These are phyloP conservation scores for Chloropsis cyanopogon DNA, from an alignment of 2,113 vertebrate genomes.

Conservation along the genomic window DNA sequence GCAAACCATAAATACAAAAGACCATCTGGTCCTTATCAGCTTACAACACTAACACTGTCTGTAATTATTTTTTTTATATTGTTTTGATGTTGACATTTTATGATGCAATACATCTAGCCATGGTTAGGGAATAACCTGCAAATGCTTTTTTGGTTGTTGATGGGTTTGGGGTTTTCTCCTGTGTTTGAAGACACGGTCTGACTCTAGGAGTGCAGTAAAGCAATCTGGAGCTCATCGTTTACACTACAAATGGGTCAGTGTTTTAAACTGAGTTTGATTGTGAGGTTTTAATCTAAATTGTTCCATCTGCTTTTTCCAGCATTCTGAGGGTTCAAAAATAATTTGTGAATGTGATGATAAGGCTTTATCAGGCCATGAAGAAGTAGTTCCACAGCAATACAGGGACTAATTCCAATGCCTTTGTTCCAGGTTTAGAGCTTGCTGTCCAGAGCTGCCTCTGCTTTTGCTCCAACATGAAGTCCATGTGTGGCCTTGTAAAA, in stretches of 20 bases:
- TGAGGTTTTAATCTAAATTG: background rate
- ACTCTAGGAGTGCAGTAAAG: background rate
- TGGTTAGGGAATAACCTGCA: constrained; percentile 69
- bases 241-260: background rate
- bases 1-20: constrained; percentile 81
- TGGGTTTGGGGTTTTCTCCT: background rate
- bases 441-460: background rate
- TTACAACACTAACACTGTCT: constrained; percentile 76
- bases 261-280: background rate
- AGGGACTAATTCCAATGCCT: background rate
- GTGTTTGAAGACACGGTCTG: background rate
- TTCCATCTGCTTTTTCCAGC: background rate
- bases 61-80: constrained; percentile 82
- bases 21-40: constrained; percentile 84
- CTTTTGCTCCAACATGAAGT: background rate
- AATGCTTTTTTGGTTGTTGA: background rate
- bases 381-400: background rate
- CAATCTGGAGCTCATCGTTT: background rate
- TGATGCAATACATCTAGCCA: constrained; percentile 61
- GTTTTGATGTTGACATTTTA: constrained; percentile 81
- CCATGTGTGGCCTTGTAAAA: background rate
- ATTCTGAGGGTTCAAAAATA: background rate
- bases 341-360: background rate
- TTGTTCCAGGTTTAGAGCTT: background rate
- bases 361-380: background rate